Evolutionary conservation across 2,888 invertebrate species (phyloP), one percentile per base, ranked within the genome.

Genomic region (Liopterus haemorrhoidalis): DNA sequence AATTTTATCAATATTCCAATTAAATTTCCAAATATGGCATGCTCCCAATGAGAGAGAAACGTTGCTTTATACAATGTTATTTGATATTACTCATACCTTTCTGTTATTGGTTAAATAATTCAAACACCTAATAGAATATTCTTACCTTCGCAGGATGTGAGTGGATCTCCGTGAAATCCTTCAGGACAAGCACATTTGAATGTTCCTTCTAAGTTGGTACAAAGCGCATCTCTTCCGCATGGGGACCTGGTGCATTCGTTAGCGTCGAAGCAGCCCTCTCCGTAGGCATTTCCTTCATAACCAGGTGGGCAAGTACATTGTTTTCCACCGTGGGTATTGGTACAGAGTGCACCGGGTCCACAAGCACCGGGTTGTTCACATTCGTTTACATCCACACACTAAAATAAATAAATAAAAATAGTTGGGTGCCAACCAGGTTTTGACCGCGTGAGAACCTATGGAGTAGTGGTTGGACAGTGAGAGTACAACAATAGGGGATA

Each of bases 361-460:
- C 94, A 94, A 39, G 81, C 79, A 51, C 72, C 70, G 33, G 74
- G 75, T 57, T 74, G 74, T 54, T 76, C 70, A 68, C 92, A 93
- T 71, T 92, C 92, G 68, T 92, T 82, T 51, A 89, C 70, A 66
- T 92, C 91, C 57, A 78, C 74, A 65, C 91, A 91, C 82, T 84
- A 59, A 28, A 59, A 49, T 51, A 18, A 45, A 19, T 20, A 46
- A 12, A 8, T 15, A 40, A 16, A n/a, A 31, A 9, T 8, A 35
- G 14, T 11, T 21, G 12, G 6, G 11, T 28, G 21, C 22, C 2
- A 21, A n/a, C n/a, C n/a, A n/a, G n/a, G n/a, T n/a, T n/a, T n/a
- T n/a, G n/a, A n/a, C n/a, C n/a, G n/a, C n/a, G n/a, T n/a, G n/a
- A n/a, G n/a, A n/a, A n/a, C n/a, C n/a, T n/a, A n/a, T n/a, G n/a